Conservation (phyloP, 2,888 invertebrate species). For the Ectemnius lituratus region DNA sequence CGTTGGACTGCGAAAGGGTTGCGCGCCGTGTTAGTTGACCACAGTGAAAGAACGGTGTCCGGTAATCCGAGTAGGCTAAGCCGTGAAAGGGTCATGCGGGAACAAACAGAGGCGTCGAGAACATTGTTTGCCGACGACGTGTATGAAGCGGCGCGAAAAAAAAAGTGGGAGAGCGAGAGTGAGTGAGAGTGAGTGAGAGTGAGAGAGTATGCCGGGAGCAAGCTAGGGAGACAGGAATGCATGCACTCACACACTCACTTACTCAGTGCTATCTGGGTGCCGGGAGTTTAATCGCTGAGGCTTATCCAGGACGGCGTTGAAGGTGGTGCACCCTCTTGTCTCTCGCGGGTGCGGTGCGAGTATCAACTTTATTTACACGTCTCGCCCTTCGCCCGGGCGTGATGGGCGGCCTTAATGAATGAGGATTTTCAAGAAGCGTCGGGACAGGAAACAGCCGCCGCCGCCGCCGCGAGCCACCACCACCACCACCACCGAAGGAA, state of each 20-base stretch:
- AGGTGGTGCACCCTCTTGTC: conserved; percentile 1
- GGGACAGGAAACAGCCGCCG: not conserved
- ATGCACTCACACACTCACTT: too few species aligned
- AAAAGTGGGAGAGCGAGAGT: too few species aligned
- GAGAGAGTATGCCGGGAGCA: not conserved
- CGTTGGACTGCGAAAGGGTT: too few species aligned
- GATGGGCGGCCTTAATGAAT: conserved; percentile 42
- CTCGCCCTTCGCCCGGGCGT: conserved; percentile 14
- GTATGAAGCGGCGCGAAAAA: conserved; percentile 13
- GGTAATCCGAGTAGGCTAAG: conserved; percentile 30
- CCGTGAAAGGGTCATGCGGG: conserved; percentile 23
- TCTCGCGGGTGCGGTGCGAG: not conserved
- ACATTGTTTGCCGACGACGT: conserved; percentile 30
- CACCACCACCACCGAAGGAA: too few species aligned
- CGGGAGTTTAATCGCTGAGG: conserved; percentile 31
- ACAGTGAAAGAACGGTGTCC: too few species aligned
- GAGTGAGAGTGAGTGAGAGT: too few species aligned
- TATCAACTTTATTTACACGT: conserved; percentile 33
- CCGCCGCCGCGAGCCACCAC: not conserved
- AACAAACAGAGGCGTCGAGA: conserved; percentile 18
- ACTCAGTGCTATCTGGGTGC: not conserved
- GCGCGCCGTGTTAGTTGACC: too few species aligned
- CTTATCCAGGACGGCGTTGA: conserved; percentile 25
- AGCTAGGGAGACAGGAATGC: too few species aligned
- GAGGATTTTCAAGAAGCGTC: conserved; percentile 31